Evolutionary conservation across 2,888 invertebrate genomes (phyloP), one percentile per base, ranked within the genome.

Genomic region (Agrotis clavis): DNA sequence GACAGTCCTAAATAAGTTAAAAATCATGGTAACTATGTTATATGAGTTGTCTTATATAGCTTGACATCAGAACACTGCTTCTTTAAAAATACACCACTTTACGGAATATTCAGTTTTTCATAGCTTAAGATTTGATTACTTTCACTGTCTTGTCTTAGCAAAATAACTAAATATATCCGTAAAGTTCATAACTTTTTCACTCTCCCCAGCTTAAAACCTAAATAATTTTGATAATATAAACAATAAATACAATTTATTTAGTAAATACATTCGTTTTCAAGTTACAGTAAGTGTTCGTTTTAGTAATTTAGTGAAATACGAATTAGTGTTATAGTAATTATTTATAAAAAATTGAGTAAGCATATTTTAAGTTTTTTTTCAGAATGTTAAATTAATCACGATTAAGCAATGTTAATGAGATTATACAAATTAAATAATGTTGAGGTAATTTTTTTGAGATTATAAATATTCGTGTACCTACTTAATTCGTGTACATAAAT

Each of bases 1-100:
- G 74, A 35, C 65, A 61, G 65, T 71, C 60, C 59, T 84, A 69
- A 74, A 73, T 71, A 73, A 66, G 51, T 75, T 80, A 74, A 77
- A 85, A 85, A 82, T 70, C 57, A 74, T 79, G 83, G 85, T 85
- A 85, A 82, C 83, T 83, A 78, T 72, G 35, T 62, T 77, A 71
- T 50, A 81, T 61, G 51, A 76, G 59, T 81, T 65, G 70, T 67
- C 73, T 78, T 84, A 69, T 51, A 56, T 63, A 74, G 30, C n/a
- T 56, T 77, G 45, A 68, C 50, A 74, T 51, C 50, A 70, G 59
- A 73, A 65, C 57, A 63, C 51, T 69, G 71, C 61, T 6, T 64
- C 56, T 45, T 68, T 71, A 41, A 0, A 45, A 51, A 35, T 45
- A 13, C 25, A 25, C 25, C 13, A 59, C 57, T 65, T 68, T 68